Base-by-base conservation (phyloP, 2,888 invertebrate genomes). In the Bhutanitis thaidina region DNA sequence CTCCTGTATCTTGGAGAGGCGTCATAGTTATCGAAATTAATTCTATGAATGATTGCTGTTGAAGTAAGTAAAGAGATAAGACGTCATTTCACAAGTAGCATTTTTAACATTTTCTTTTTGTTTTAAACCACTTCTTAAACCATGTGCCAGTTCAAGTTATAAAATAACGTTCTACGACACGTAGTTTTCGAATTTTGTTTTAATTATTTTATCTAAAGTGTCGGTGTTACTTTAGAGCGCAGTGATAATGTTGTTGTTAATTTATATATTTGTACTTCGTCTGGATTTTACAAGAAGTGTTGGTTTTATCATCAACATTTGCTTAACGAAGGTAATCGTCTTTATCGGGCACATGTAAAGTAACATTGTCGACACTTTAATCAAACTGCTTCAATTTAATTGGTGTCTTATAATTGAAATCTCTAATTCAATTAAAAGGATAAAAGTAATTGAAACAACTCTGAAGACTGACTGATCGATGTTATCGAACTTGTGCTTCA, bases 21-120 rank as follows among this genome's bases (percentile, higher is more conserved):
- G 85, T 85, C 85, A 78, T 69, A 71, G 71, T 73, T 85, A 86
- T 86, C 83, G 64, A 81, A 80, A 79, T 78, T 82, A 84, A 86
- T 85, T 70, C 77, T 80, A 80, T 81, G 82, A 87, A 78, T 83
- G 82, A 86, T 85, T 74, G 71, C 69, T 61, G 61, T 67, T 68
- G 65, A 67, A 61, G 60, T 66, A 67, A 70, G 69, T 69, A 69
- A 65, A 67, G 66, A 62, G 82, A 82, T 83, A 78, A 69, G 60
- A 49, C 48, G 53, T 64, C 60, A 67, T 70, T 62, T 55, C 54
- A 52, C 43, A 53, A 12, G 43, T 9, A 39, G 12, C n/a, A n/a
- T n/a, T n/a, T 32, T 39, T 38, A 36, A 43, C 25, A 45, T 40
- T 50, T 34, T 44, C 25, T 40, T 44, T 40, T 45, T 10, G 13